Evolutionary conservation across 2,888 invertebrate species (phyloP), one percentile per base, ranked within the genome.

Genomic region (Tortricodes alternella): DNA sequence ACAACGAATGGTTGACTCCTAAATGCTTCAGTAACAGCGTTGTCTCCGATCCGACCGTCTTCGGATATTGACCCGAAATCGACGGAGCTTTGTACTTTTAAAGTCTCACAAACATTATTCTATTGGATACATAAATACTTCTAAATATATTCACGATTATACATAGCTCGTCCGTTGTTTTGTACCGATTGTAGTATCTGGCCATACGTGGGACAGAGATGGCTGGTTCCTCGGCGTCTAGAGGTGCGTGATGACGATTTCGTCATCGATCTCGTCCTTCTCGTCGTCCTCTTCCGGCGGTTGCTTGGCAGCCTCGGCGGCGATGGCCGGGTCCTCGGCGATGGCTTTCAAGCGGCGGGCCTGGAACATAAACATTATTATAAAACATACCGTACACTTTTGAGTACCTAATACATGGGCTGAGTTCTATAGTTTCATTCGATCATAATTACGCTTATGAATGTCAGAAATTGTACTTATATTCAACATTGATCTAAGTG

Each of bases 201-300:
- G 41, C 41, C 24, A 53, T 51, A 60, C 61, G 51, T 46, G 44
- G 46, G 48, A 49, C 49, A 53, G n/a, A 13, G 67, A 71, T 69
- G 66, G 66, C 66, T 24, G 41, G 41, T 11, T 13, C 11, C 23
- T 16, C 29, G 24, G n/a, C 43, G 51, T 63, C 78, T 94, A 96
- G 76, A 96, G 93, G 84, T 96, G 96, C 63, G 96, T 96, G 75
- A 96, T 94, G 78, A 96, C 94, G 79, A 96, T 96, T 78, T 96
- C 96, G 80, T 96, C 96, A 87, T 96, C 96, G 70, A 96, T 94
- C 83, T 96, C 96, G 83, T 96, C 96, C 76, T 95, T 95, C 78
- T 96, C 96, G 76, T 96, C 96, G 58, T 96, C 96, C 83, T 96
- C 96, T 78, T 96, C 96, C 15, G 93, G 91, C 34, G 93, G 94